These are phyloP conservation scores for Pimephales promelas DNA, from an alignment of 2,113 vertebrate species.

Conservation along the genomic window DNA sequence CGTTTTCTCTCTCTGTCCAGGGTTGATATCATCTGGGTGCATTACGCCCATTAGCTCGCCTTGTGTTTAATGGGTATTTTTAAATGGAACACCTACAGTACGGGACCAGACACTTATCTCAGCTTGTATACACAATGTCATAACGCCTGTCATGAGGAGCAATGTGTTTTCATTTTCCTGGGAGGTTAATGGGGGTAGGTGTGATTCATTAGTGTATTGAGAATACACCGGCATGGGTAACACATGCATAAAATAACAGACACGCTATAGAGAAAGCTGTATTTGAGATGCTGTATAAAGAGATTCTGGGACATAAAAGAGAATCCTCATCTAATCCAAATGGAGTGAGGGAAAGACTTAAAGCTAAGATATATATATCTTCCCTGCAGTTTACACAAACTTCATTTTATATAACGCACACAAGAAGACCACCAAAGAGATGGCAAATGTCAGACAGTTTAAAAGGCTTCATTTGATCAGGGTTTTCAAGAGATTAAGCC, in stretches of 20 bases:
- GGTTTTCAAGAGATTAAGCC: conserved; percentile 59
- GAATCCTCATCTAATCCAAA: conserved; percentile 67
- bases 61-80: conserved; percentile 51
- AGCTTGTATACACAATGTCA: conserved; percentile 31
- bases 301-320: conserved; percentile 66
- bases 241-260: conserved; percentile 13
- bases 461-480: conserved; percentile 65
- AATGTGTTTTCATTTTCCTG: conserved; percentile 45
- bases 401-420: conserved; percentile 51
- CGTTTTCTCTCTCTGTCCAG: conserved; percentile 54
- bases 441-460: conserved; percentile 64
- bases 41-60: conserved; percentile 58
- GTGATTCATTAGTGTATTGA: conserved; percentile 72
- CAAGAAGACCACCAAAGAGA: conserved; percentile 65
- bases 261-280: neutral
- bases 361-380: conserved; percentile 53
- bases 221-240: conserved; percentile 20
- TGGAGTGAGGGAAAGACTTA: conserved; percentile 53
- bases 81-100: conserved; percentile 64
- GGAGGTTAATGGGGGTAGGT: conserved; percentile 69
- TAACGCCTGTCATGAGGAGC: conserved; percentile 52
- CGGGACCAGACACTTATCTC: neutral
- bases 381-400: conserved; percentile 34
- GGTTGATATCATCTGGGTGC: conserved; percentile 66
- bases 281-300: conserved; percentile 36